Evolutionary conservation across 2,888 invertebrate genomes (phyloP), one percentile per base, ranked within the genome.

Genomic region (Xestia c-nigrum): DNA sequence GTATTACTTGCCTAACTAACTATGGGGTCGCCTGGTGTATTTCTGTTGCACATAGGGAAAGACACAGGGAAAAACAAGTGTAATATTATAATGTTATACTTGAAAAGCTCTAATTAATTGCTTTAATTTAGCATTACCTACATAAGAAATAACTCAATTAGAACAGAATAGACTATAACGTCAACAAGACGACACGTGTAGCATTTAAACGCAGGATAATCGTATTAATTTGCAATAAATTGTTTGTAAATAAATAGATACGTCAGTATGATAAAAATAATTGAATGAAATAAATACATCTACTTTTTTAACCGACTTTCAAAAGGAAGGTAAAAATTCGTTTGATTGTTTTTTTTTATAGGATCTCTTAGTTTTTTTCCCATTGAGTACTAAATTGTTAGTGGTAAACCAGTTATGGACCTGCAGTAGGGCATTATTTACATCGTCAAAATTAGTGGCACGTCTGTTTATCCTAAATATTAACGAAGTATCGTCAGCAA

Each of bases 181-280:
- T 47, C 14, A 66, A n/a, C 14, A 65, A 43, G 43, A 52, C 24
- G 38, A n/a, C 81, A 81, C 75, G 74, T 81, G 80, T 55, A 80
- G 69, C 61, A 69, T 74, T 74, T 65, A 74, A 66, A 66, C 52
- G 80, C 16, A 57, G 55, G n/a, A 68, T 80, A 68, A 73, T 68
- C 6, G 7, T n/a, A 66, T 21, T 47, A 4, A 72, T 38, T 80
- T 55, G 78, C 40, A 57, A 55, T 64, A 2, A 40, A 57, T 43
- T n/a, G 31, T 38, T 76, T 63, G 14, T 63, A 50, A 50, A 31
- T 19, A 63, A 31, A 69, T 63, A 21, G 12, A 6, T 21, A 2
- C 4, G n/a, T 43, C 59, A n/a, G 61, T 61, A 38, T 38, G 3
- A 7, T 7, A 40, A 5, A 19, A 63, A 63, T 12, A 40, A 31